A percentile compares a stretch with the other conserved stretches of the same genome.
These are phyloP conservation scores for Neotoma lepida DNA, from an alignment of 2,113 vertebrate genomes.

Conservation along the genomic window DNA sequence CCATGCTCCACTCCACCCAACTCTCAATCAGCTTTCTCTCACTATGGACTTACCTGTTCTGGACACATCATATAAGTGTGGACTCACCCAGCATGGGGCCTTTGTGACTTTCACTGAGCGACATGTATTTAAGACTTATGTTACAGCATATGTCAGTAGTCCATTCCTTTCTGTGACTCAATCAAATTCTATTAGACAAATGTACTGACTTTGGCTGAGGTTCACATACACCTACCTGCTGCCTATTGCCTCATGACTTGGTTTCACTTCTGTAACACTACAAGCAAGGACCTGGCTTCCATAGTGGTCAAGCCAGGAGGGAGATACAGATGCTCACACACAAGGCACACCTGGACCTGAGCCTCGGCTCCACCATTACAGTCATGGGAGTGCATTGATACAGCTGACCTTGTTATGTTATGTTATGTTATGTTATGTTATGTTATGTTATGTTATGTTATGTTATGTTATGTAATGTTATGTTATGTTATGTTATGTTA, in stretches of 20 bases:
- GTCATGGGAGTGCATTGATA: neutral
- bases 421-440: neutral
- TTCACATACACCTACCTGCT: neutral
- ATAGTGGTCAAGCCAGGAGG: neutral
- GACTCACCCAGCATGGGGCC: fast-evolving
- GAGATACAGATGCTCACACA: neutral
- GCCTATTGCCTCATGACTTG: neutral
- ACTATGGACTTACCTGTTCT: too few relatives aligned
- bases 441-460: neutral
- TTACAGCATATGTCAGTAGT: neutral
- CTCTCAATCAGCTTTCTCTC: neutral
- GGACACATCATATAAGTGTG: too few relatives aligned
- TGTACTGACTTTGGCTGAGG: neutral
- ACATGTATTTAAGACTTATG: neutral
- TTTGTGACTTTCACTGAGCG: neutral
- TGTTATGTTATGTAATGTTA: neutral
- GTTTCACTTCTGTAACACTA: neutral
- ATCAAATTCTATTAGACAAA: too few relatives aligned
- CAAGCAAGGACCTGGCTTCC: neutral
- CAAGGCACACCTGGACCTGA: fast-evolving
- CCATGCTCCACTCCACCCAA: neutral
- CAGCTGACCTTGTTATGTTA: neutral
- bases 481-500: neutral
- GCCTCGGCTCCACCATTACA: neutral
- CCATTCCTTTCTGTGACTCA: neutral